These are phyloP conservation scores for Stenurella melanura DNA, from an alignment of 2,888 invertebrate species.

Conservation along the genomic window DNA sequence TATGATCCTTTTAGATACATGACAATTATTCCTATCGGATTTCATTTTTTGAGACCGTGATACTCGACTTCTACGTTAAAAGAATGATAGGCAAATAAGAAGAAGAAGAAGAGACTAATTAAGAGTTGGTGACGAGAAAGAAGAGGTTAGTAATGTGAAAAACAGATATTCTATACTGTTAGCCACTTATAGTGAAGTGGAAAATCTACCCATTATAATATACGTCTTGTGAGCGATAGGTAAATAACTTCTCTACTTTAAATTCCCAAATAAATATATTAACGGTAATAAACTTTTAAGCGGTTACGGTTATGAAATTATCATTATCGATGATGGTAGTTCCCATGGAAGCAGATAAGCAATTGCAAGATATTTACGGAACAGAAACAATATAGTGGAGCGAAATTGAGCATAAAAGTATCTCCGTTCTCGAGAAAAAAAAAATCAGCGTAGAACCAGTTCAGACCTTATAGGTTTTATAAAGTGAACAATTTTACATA, in stretches of 20 bases:
- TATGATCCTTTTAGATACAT: too few relatives aligned
- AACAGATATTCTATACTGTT: slow-evolving; percentile 91
- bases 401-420: too few relatives aligned
- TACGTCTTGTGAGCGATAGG: slow-evolving; percentile 93
- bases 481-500: too few relatives aligned
- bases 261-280: neutral
- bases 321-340: slow-evolving; percentile 98
- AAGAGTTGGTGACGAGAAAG: neutral
- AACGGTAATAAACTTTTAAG: slow-evolving; percentile 72
- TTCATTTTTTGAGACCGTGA: too few relatives aligned
- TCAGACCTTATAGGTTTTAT: too few relatives aligned
- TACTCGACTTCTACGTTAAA: too few relatives aligned
- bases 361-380: slow-evolving; percentile 94
- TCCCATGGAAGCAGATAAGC: slow-evolving; percentile 96
- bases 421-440: too few relatives aligned
- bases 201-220: slow-evolving; percentile 97
- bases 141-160: slow-evolving; percentile 20
- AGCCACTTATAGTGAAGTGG: slow-evolving; percentile 98
- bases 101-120: too few relatives aligned
- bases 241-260: slow-evolving; percentile 67
- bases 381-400: slow-evolving; percentile 90
- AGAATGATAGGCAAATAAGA: too few relatives aligned
- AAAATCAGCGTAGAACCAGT: too few relatives aligned
- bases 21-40: too few relatives aligned
- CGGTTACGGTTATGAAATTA: slow-evolving; percentile 90